These are phyloP conservation scores for Mormyrops attenuatus DNA, from an alignment of 2,797 vertebrate species.

Conservation along the genomic window DNA sequence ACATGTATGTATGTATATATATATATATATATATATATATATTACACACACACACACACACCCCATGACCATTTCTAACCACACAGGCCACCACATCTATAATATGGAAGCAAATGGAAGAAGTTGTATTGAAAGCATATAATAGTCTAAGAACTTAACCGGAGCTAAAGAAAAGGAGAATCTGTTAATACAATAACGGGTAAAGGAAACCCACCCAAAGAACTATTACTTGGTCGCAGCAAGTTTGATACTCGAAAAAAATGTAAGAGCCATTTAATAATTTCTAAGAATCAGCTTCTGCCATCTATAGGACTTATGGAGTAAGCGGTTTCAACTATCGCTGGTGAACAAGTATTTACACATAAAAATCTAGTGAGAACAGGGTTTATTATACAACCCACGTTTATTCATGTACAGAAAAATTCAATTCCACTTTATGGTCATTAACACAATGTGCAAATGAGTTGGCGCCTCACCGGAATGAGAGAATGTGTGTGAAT, in stretches of 20 bases:
- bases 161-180: background rate
- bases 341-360: background rate
- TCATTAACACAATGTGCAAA: background rate
- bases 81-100: no score
- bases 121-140: background rate
- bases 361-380: background rate
- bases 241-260: no score
- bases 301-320: background rate
- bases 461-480: no score
- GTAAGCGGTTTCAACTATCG: background rate
- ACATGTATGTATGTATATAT: no score
- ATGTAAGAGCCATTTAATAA: background rate
- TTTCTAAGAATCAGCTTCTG: background rate
- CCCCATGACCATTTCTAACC: no score
- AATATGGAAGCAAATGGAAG: background rate
- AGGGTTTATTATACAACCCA: background rate
- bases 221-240: background rate
- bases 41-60: no score
- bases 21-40: no score
- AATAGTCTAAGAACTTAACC: background rate
- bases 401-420: background rate
- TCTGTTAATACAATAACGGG: background rate
- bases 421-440: background rate
- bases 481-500: no score
- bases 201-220: background rate